Conservation (phyloP, 1,140 invertebrate species). For the Scaptomyza graminum region DNA sequence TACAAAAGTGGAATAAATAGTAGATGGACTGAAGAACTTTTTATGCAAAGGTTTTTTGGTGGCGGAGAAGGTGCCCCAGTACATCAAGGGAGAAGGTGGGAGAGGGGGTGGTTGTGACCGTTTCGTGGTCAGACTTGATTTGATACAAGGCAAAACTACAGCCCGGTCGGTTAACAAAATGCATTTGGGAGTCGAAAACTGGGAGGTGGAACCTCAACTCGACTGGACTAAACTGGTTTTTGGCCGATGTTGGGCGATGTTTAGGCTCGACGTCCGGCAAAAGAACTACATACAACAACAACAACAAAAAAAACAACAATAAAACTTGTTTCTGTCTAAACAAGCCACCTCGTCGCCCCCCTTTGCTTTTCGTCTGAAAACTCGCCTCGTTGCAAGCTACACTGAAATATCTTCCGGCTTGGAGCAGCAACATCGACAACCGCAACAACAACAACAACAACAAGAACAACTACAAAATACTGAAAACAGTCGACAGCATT, state of each 20-base stretch:
- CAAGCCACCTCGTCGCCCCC: constrained; percentile 23
- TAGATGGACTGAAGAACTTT: not conserved
- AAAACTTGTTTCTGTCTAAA: constrained; percentile 56
- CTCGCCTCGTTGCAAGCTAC: constrained; percentile 34
- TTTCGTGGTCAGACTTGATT: constrained; percentile 52
- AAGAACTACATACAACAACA: constrained; percentile 30
- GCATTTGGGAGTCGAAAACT: constrained; percentile 31
- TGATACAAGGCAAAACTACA: constrained; percentile 46
- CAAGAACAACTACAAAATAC: not conserved
- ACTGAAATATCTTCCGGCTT: constrained; percentile 54
- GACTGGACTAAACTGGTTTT: constrained; percentile 20
- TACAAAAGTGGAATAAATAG: constrained; percentile 33
- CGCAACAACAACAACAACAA: constrained; percentile 22
- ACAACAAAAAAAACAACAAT: constrained; percentile 41
- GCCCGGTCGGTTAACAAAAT: constrained; percentile 30
- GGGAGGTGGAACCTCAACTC: constrained; percentile 12
- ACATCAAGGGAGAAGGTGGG: too few species aligned
- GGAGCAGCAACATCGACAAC: constrained; percentile 22
- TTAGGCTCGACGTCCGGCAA: constrained; percentile 33
- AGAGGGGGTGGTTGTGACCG: constrained; percentile 3
- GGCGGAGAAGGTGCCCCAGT: constrained; percentile 15
- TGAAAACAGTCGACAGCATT: constrained; percentile 45
- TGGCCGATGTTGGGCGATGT: constrained; percentile 6
- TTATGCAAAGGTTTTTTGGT: not conserved
- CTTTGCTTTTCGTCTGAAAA: not conserved